These are phyloP conservation scores for Oryzias javanicus DNA, from an alignment of 2,113 vertebrate species.

Conservation along the genomic window DNA sequence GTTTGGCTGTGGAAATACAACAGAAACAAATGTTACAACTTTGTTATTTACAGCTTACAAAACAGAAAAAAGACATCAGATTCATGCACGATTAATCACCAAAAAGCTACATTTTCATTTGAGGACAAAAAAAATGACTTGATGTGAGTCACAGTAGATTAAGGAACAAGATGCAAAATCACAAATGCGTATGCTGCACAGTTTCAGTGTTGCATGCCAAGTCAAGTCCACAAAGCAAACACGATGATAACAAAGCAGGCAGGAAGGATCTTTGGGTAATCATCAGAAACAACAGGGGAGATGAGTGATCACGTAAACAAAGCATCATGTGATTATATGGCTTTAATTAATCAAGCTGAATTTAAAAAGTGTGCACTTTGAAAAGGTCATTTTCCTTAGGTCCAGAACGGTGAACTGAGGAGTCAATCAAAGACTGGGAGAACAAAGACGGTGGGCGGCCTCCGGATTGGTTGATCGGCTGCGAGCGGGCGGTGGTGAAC, in stretches of 20 bases:
- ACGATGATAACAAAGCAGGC: slow-evolving; percentile 9
- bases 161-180: slow-evolving; percentile 35
- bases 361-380: slow-evolving; percentile 7
- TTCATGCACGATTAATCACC: slow-evolving; percentile 31
- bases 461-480: slow-evolving; percentile 68
- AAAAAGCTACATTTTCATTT: slow-evolving; percentile 13
- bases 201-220: slow-evolving; percentile 35
- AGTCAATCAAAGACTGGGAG: slow-evolving; percentile 45
- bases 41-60: not conserved
- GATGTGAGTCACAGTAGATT: slow-evolving; percentile 9
- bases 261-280: slow-evolving; percentile 19
- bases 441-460: slow-evolving; percentile 27
- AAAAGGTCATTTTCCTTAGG: slow-evolving; percentile 22
- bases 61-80: not conserved
- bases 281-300: slow-evolving; percentile 20
- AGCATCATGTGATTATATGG: slow-evolving; percentile 20
- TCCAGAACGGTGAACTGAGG: not conserved
- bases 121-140: slow-evolving; percentile 6
- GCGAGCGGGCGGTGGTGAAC: slow-evolving; percentile 69
- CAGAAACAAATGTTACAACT: slow-evolving; percentile 22
- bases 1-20: slow-evolving; percentile 67
- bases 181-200: slow-evolving; percentile 4
- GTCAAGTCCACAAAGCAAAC: slow-evolving; percentile 12
- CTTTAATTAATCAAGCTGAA: slow-evolving; percentile 28
- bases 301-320: slow-evolving; percentile 23